Conservation (phyloP, 1,140 invertebrate genomes). For the Pomacea maculata region DNA sequence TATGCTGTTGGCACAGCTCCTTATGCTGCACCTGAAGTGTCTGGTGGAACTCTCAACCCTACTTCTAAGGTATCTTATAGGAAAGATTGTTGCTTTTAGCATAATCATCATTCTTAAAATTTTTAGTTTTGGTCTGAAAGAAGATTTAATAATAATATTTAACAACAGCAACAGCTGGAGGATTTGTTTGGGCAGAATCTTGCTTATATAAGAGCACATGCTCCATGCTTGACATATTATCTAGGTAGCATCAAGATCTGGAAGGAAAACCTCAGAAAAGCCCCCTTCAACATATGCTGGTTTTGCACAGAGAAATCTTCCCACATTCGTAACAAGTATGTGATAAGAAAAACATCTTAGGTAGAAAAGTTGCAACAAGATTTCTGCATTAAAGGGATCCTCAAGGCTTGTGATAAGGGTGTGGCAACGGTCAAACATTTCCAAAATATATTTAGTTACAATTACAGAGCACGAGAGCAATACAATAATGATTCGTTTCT, state of each 20-base stretch:
- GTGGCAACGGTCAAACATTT: too few relatives aligned
- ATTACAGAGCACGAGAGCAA: too few relatives aligned
- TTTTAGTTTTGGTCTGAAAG: not conserved
- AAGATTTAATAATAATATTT: not conserved
- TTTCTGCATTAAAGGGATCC: not conserved
- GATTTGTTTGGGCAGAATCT: not conserved
- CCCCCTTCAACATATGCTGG: too few relatives aligned
- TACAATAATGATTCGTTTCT: too few relatives aligned
- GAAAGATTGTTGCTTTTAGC: not conserved
- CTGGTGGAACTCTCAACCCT: not conserved
- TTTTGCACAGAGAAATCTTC: too few relatives aligned
- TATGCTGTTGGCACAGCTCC: constrained; percentile 4
- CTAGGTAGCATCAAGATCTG: too few relatives aligned
- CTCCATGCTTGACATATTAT: not conserved
- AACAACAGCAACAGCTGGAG: not conserved
- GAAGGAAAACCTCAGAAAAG: too few relatives aligned
- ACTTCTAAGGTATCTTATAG: not conserved
- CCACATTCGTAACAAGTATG: too few relatives aligned
- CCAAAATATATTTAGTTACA: too few relatives aligned
- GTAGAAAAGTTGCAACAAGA: not conserved
- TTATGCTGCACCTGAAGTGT: not conserved
- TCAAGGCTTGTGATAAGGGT: too few relatives aligned
- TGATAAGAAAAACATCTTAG: not conserved
- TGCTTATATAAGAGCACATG: too few relatives aligned
- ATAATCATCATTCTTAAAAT: not conserved